Evolutionary conservation across 1,140 invertebrate genomes (phyloP).

Genomic region (Ladona fulva): DNA sequence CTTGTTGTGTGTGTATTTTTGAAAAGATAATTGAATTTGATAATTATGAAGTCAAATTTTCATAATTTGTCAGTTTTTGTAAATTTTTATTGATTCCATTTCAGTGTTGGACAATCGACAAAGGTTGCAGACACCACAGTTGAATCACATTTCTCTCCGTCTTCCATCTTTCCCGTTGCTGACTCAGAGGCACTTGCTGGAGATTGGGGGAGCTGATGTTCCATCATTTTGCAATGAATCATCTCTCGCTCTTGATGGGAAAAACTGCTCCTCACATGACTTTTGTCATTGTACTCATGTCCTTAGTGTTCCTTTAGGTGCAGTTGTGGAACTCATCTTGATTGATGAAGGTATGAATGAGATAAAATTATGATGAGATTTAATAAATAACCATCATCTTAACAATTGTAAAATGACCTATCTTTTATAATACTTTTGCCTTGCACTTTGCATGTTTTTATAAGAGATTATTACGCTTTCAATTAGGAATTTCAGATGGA

Average conservation of each 20-base stretch:
- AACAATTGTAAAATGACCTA: too few relatives aligned
- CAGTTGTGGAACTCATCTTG: neutral
- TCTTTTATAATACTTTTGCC: too few relatives aligned
- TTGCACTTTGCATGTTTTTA: too few relatives aligned
- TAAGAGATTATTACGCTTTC: too few relatives aligned
- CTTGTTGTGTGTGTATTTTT: too few relatives aligned
- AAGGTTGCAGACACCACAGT: slow-evolving; percentile 49
- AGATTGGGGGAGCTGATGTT: slow-evolving; percentile 36
- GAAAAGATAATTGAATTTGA: too few relatives aligned
- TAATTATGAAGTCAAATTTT: too few relatives aligned
- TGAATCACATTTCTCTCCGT: slow-evolving; percentile 77
- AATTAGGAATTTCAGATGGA: too few relatives aligned
- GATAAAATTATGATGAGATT: neutral
- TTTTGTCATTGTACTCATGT: slow-evolving; percentile 1
- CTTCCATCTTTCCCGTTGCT: slow-evolving; percentile 65
- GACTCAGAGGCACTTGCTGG: slow-evolving; percentile 42
- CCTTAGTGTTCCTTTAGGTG: neutral
- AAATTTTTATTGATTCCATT: slow-evolving; percentile 8
- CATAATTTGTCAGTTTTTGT: too few relatives aligned
- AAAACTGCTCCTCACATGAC: neutral
- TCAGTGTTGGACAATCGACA: slow-evolving; percentile 39
- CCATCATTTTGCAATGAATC: slow-evolving; percentile 28
- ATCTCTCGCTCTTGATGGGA: slow-evolving; percentile 18
- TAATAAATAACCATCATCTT: neutral
- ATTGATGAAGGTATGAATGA: slow-evolving; percentile 9